Percentiles rank a stretch among this genome's conserved stretches.
Evolutionary conservation across 2,888 invertebrate species (phyloP).

Genomic region (Papilio gigon): DNA sequence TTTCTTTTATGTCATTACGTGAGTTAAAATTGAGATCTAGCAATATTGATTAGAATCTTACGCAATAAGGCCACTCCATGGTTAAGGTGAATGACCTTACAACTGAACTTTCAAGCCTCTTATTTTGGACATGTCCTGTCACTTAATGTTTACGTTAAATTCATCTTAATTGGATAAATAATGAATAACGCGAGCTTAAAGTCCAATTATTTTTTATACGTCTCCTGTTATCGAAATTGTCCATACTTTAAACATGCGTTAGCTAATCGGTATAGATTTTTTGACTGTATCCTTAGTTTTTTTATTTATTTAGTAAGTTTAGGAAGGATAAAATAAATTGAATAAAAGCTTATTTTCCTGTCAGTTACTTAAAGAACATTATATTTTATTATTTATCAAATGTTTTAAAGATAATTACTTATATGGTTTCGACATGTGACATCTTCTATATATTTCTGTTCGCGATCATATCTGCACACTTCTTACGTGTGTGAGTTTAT

Average conservation of each 20-base stretch:
- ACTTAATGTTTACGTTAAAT: slow-evolving; percentile 9
- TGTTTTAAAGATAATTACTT: no score
- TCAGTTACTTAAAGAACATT: no score
- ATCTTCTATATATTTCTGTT: no score
- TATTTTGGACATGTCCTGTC: slow-evolving; percentile 9
- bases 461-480: no score
- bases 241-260: background rate
- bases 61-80: background rate
- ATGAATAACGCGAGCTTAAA: background rate
- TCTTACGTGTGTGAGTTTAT: no score
- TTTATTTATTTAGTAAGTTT: no score
- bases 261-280: background rate
- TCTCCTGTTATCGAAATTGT: background rate
- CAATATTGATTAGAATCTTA: background rate
- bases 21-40: no score
- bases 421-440: no score
- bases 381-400: no score
- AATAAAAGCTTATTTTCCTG: no score
- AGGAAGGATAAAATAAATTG: no score
- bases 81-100: slow-evolving; percentile 14
- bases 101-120: slow-evolving; percentile 8
- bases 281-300: background rate
- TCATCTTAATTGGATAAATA: slow-evolving; percentile 18
- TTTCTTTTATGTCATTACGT: background rate
- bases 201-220: background rate